phyloP scores from a whole-genome alignment of 2,888 invertebrate genomes.

The Caenorhabditis sp. region DNA sequence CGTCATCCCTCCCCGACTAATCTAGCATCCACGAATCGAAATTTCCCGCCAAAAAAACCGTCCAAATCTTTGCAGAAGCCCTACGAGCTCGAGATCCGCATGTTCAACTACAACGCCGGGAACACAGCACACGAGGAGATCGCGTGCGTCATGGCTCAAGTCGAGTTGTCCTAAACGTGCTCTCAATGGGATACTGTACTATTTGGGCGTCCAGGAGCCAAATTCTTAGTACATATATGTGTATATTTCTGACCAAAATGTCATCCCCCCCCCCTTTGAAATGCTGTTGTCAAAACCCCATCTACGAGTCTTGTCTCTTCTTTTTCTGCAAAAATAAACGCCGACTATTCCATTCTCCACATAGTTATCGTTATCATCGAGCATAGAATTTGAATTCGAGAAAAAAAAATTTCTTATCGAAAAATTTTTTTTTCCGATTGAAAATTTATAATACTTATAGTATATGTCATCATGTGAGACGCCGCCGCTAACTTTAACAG shows the following conservation, averaged over 20 bases:
- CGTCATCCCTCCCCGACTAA: too few species aligned
- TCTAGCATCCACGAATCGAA: too few species aligned
- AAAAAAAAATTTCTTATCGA: not conserved
- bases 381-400: too few species aligned
- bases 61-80: constrained; percentile 58
- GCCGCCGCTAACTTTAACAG: constrained; percentile 42
- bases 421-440: not conserved
- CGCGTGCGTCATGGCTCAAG: constrained; percentile 80
- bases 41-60: too few species aligned
- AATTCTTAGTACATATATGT: not conserved
- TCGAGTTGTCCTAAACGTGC: constrained; percentile 73
- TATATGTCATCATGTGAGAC: not conserved
- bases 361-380: constrained; percentile 4
- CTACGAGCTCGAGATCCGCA: constrained; percentile 77
- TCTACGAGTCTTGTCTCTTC: not conserved
- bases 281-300: not conserved
- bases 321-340: not conserved
- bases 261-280: not conserved
- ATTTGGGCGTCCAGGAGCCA: not conserved
- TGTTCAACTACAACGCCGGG: constrained; percentile 77
- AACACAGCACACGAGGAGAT: constrained; percentile 75
- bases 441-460: too few species aligned
- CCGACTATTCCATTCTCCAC: not conserved
- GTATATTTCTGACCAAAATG: constrained; percentile 12
- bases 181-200: not conserved